Evolutionary conservation across 2,113 vertebrate species (phyloP).

Genomic region (zebrafish (Danio rerio)): GRCz12tu NC_133194.1:3572001-3572500

Average conservation of each 20-base stretch:
- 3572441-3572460: too few species aligned
- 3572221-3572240: background rate
- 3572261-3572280: background rate
- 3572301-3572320: too few species aligned
- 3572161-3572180: background rate
- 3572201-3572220: background rate
- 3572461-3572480: too few species aligned
- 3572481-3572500: too few species aligned
- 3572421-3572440: background rate
- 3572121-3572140: background rate
- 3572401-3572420: conserved; percentile 23
- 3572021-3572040: conserved; percentile 22
- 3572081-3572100: conserved; percentile 11
- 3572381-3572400: conserved; percentile 10
- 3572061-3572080: conserved; percentile 17
- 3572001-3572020: background rate
- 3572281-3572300: too few species aligned
- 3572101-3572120: conserved; percentile 2
- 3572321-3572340: too few species aligned
- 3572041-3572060: background rate
- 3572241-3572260: background rate
- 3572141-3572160: background rate
- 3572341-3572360: background rate
- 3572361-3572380: conserved; percentile 33
- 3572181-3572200: background rate